Base-by-base conservation (phyloP, 2,797 vertebrate genomes). In the Coracias cyanogaster region DNA sequence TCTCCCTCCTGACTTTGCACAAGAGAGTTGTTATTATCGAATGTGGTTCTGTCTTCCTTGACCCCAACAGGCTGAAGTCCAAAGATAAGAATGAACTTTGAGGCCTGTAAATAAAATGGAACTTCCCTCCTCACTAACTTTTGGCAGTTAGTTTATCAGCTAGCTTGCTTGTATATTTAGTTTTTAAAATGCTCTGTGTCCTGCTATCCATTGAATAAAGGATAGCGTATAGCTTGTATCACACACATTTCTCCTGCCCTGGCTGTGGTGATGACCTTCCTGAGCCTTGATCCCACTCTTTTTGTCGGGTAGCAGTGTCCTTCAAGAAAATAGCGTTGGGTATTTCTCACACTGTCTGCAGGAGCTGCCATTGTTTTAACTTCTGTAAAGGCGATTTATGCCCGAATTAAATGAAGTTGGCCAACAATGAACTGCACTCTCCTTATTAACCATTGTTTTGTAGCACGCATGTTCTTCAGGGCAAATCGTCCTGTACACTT, bases 11-110 rank as follows among this genome's bases (percentile, higher is more conserved):
- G 70, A n/a, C 70, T 91, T 93, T 54, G 66, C 78, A 67, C 7
- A 6, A 41, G 55, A 72, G 43, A 37, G 14, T 2, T 6, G 2
- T 9, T 39, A 6, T 90, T 95, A 82, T 52, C 55, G 73, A 37
- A 73, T 60, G 26, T 48, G 25, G 20, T 60, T 93, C 58, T 95
- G 41, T 91, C 77, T 72, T 62, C 9, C 33, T 58, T 91, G 48
- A 90, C 48, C 48, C 58, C 31, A 41, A 3, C 2, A 64, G 81
- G 41, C 2, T 86, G 74, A 93, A 97, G 95, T 95, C 94, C 74
- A 65, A 83, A 91, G 90, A 95, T 96, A 95, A 90, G 82, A 25
- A 35, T 80, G 88, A 94, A 94, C 96, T 95, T 95, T 71, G 89
- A 91, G 64, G 64, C 77, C 51, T 79, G 60, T 94, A 90, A 87